A percentile compares a stretch with the other conserved stretches of the same genome.
phyloP scores from a whole-genome alignment of 2,797 vertebrate genomes.

The Chiloscyllium punctatum region DNA sequence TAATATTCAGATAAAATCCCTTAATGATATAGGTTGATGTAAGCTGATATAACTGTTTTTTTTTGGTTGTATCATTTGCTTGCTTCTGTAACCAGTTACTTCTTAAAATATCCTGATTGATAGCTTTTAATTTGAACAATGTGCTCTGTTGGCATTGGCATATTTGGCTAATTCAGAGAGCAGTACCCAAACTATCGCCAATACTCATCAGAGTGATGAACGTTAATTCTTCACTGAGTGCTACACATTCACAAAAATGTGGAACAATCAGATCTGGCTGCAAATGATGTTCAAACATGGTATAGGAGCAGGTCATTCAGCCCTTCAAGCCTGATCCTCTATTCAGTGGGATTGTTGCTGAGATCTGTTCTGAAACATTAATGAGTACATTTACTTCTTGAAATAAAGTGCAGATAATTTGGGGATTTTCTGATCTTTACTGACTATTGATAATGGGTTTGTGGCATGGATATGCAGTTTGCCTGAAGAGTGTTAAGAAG shows the following conservation, averaged over 20 bases:
- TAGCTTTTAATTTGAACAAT: background rate
- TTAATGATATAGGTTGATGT: too few relatives aligned
- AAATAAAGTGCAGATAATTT: background rate
- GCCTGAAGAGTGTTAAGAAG: background rate
- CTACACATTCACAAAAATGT: too few relatives aligned
- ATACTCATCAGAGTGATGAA: background rate
- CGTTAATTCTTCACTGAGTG: too few relatives aligned
- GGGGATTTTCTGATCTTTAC: background rate
- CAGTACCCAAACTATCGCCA: background rate
- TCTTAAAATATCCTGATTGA: background rate
- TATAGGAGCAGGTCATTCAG: too few relatives aligned
- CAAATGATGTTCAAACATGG: too few relatives aligned
- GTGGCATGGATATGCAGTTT: background rate
- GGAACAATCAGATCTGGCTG: too few relatives aligned
- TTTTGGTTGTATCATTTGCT: background rate
- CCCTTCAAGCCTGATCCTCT: too few relatives aligned
- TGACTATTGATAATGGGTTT: background rate
- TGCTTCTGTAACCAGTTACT: background rate
- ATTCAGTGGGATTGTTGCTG: too few relatives aligned
- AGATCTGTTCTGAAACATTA: background rate
- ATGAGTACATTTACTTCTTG: background rate
- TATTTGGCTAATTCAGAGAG: background rate
- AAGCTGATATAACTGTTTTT: too few relatives aligned
- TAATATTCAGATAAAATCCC: too few relatives aligned
- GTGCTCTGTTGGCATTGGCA: background rate